Evolutionary conservation across 2,113 vertebrate genomes (phyloP), one percentile per base, ranked within the genome.

Genomic region (Leiothrix lutea): DNA sequence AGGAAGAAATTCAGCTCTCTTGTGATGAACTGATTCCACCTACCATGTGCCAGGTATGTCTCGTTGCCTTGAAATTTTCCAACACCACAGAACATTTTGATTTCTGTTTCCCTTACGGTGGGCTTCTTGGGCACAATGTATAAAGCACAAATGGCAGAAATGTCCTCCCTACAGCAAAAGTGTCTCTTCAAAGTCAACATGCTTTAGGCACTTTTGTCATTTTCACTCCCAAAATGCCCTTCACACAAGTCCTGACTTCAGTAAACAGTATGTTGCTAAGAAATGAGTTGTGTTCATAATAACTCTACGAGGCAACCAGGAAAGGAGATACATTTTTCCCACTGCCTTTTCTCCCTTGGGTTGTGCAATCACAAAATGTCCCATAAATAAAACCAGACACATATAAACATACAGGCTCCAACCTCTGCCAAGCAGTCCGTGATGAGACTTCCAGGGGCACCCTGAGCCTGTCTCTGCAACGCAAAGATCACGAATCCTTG

Each of bases 341-440:
- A 38, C n/a, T 75, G 69, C 47, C 36, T 81, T 72, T 80, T 94
- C 45, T 92, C 33, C 29, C 57, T 47, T 9, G 10, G 29, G 42
- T 23, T 95, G 56, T 54, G 42, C 44, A 93, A 50, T 66, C 36
- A 28, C 42, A 45, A 82, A 85, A 23, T 1, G 21, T 12, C 50
- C 28, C 86, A 71, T 82, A 92, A 93, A 94, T 65, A 91, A 93
- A 90, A 57, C n/a, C 42, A 90, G 81, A 45, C 57, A 20, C 29
- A 48, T n/a, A 78, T 31, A 95, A 92, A 88, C 38, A 77, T 1
- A 1, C 12, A 82, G 57, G 21, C 74, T 71, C 42, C 50, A 65
- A 65, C 5, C 28, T 42, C 53, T 75, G 70, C 58, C 48, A 75
- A 81, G 65, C 26, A 69, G n/a, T 31, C 20, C 1, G 0, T 2